A percentile compares a stretch with the other conserved stretches of the same genome.
These are phyloP conservation scores for Drosophila kambysellisi DNA, from an alignment of 2,888 invertebrate genomes.

Conservation along the genomic window DNA sequence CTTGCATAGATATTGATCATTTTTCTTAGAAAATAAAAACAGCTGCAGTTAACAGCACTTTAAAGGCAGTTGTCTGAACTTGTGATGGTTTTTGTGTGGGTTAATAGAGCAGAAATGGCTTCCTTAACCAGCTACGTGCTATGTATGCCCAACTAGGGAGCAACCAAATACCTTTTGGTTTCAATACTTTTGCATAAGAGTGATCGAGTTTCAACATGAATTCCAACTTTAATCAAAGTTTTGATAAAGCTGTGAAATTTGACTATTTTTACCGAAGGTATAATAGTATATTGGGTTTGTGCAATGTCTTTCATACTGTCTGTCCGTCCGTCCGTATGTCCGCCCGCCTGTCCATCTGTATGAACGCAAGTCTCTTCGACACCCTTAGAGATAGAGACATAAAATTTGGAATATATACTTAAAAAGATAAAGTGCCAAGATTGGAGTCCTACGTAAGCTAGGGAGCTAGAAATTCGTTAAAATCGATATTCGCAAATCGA, in stretches of 20 bases:
- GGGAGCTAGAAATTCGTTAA: no score
- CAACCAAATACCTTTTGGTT: neutral
- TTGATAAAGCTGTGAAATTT: neutral
- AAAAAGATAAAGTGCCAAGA: no score
- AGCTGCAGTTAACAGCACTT: slow-evolving; percentile 10
- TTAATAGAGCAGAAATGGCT: neutral
- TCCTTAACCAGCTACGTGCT: slow-evolving; percentile 12
- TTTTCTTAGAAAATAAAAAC: slow-evolving; percentile 14
- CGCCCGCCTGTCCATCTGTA: no score
- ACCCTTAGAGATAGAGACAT: no score
- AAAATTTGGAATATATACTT: no score
- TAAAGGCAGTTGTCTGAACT: slow-evolving; percentile 7
- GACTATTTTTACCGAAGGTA: no score
- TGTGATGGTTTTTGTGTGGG: slow-evolving; percentile 2
- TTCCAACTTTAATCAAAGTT: neutral
- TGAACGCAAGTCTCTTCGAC: no score
- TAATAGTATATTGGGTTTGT: no score
- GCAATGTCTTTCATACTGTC: no score
- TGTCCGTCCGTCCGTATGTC: no score
- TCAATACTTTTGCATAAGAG: neutral
- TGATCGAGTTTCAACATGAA: neutral
- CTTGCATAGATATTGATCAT: slow-evolving; percentile 23
- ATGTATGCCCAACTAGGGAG: slow-evolving; percentile 12
- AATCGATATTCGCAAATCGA: no score
- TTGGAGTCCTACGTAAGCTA: no score